Percentiles rank a stretch among this genome's conserved stretches.
Conservation (phyloP, 2,888 invertebrate species). For the Diogma glabrata region DNA sequence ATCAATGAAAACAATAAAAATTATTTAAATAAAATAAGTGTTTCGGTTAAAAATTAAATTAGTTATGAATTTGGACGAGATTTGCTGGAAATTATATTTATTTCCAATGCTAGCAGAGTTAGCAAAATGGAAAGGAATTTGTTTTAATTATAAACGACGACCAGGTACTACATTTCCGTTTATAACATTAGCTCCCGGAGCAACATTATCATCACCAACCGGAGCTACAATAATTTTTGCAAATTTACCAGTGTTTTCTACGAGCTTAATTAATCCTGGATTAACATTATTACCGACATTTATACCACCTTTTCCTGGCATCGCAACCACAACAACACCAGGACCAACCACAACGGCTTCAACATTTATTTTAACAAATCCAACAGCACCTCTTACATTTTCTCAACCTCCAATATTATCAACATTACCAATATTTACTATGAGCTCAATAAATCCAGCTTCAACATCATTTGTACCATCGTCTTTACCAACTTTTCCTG, state of each 20-base stretch:
- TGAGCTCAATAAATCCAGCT: neutral
- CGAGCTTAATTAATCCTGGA: slow-evolving; percentile 15
- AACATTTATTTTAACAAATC: neutral
- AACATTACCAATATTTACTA: slow-evolving; percentile 7
- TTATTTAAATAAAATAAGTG: too few species aligned
- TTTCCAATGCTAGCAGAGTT: slow-evolving; percentile 34
- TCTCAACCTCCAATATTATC: slow-evolving; percentile 14
- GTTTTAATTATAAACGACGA: slow-evolving; percentile 24
- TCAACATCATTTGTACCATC: slow-evolving; percentile 4
- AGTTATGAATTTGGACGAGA: slow-evolving; percentile 29
- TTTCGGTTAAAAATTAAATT: too few species aligned
- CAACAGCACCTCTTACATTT: slow-evolving; percentile 14
- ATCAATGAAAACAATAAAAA: too few species aligned
- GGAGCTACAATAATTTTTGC: neutral
- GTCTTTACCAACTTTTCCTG: neutral
- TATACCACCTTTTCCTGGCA: slow-evolving; percentile 18
- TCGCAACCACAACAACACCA: slow-evolving; percentile 12
- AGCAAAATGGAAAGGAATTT: slow-evolving; percentile 33
- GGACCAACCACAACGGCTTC: slow-evolving; percentile 3
- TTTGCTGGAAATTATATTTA: slow-evolving; percentile 33
- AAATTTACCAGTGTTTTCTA: neutral
- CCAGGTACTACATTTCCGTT: slow-evolving; percentile 27
- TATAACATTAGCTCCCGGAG: slow-evolving; percentile 25
- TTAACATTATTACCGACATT: slow-evolving; percentile 14
- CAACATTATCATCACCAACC: slow-evolving; percentile 20